Conservation (phyloP, 2,113 vertebrate genomes). For the Hepsetus odoe region DNA sequence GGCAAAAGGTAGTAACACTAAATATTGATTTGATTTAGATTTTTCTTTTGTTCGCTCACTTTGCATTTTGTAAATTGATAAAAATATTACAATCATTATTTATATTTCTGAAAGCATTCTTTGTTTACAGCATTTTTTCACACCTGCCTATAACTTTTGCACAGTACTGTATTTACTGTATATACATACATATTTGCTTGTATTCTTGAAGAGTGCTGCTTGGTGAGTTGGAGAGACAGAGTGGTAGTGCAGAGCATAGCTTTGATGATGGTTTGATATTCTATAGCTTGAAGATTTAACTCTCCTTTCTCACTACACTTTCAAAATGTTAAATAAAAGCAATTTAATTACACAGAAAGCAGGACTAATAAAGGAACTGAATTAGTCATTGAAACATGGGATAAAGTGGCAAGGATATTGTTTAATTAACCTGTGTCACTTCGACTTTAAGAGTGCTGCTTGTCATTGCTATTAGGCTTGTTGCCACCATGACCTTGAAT, state of each 20-base stretch:
- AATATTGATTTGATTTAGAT: no score
- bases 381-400: conserved; percentile 65
- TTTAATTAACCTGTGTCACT: conserved; percentile 73
- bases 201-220: background rate
- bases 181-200: no score
- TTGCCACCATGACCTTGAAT: conserved; percentile 52
- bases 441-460: conserved; percentile 56
- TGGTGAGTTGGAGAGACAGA: background rate
- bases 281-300: conserved; percentile 56
- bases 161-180: no score
- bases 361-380: conserved; percentile 72
- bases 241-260: background rate
- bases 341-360: conserved; percentile 74
- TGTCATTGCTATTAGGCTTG: conserved; percentile 54
- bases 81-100: no score
- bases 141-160: no score
- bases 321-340: conserved; percentile 71
- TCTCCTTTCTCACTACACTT: conserved; percentile 66
- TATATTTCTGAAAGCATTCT: no score
- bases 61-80: no score
- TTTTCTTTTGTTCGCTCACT: no score
- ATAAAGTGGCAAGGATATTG: conserved; percentile 63
- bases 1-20: no score
- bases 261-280: conserved; percentile 15
- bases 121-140: no score